A percentile compares a stretch with the other conserved stretches of the same genome.
These are phyloP conservation scores for Acronicta leporina DNA, from an alignment of 2,888 invertebrate genomes.

Conservation along the genomic window DNA sequence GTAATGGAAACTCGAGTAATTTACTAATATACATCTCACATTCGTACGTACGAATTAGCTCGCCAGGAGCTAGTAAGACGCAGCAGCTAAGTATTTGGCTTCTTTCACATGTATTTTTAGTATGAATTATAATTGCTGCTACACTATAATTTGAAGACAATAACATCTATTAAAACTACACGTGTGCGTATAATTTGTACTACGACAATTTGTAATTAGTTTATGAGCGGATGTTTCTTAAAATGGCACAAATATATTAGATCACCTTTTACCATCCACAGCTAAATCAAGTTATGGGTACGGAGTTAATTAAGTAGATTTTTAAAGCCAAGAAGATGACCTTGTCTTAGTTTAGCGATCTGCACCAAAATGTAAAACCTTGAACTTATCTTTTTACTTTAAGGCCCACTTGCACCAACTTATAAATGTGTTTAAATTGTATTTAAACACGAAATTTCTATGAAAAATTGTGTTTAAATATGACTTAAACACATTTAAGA, in stretches of 20 bases:
- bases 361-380: too few relatives aligned
- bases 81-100: conserved; percentile 8
- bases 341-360: too few relatives aligned
- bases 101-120: conserved; percentile 16
- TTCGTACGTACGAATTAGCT: conserved; percentile 6
- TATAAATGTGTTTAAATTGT: too few relatives aligned
- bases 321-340: too few relatives aligned
- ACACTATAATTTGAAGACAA: neutral
- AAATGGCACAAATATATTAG: neutral
- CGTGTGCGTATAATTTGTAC: neutral
- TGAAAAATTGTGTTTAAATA: too few relatives aligned
- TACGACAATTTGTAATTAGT: neutral
- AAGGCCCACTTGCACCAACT: too few relatives aligned
- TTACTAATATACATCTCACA: neutral
- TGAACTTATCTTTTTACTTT: too few relatives aligned
- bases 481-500: too few relatives aligned
- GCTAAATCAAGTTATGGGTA: neutral
- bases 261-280: neutral
- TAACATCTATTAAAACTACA: conserved; percentile 2
- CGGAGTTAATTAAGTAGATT: too few relatives aligned
- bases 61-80: neutral
- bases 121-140: neutral
- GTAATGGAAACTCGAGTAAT: conserved; percentile 25
- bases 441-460: too few relatives aligned
- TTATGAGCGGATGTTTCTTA: neutral